Evolutionary conservation across 1,140 invertebrate genomes (phyloP).

Genomic region (Caenorhabditis inopinata): DNA sequence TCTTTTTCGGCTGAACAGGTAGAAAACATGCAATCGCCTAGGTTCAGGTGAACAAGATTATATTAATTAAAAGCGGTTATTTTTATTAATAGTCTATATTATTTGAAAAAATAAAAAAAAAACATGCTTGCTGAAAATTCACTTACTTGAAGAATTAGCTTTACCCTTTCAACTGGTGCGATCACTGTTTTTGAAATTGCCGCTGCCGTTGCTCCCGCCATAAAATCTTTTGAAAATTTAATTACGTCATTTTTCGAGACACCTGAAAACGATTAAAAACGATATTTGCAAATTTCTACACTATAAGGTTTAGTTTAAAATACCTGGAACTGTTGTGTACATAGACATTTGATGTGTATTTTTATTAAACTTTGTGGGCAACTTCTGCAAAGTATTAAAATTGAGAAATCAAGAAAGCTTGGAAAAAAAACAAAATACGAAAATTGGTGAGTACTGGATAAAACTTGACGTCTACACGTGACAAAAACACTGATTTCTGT

Average conservation of each 20-base stretch:
- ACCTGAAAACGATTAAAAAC: background rate
- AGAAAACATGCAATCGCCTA: too few species aligned
- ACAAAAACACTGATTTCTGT: background rate
- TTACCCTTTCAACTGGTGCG: conserved; percentile 88
- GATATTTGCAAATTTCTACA: background rate
- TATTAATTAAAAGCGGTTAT: too few species aligned
- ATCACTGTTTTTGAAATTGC: conserved; percentile 70
- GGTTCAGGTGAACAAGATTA: too few species aligned
- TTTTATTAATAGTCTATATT: too few species aligned
- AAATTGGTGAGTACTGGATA: background rate
- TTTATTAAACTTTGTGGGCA: background rate
- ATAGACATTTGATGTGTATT: background rate
- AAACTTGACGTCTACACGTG: background rate
- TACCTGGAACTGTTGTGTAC: conserved; percentile 17
- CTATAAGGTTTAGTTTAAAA: background rate
- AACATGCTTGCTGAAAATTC: background rate
- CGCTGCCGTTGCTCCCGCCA: conserved; percentile 51
- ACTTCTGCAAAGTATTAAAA: too few species aligned
- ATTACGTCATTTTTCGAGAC: conserved; percentile 31
- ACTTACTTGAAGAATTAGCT: conserved; percentile 82
- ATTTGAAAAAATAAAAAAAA: background rate
- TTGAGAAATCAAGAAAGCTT: too few species aligned
- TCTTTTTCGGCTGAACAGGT: too few species aligned
- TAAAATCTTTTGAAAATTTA: conserved; percentile 50
- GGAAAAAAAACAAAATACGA: background rate